Evolutionary conservation across 2,797 vertebrate genomes (phyloP).

Genomic region (Cirrhinus molitorella): DNA sequence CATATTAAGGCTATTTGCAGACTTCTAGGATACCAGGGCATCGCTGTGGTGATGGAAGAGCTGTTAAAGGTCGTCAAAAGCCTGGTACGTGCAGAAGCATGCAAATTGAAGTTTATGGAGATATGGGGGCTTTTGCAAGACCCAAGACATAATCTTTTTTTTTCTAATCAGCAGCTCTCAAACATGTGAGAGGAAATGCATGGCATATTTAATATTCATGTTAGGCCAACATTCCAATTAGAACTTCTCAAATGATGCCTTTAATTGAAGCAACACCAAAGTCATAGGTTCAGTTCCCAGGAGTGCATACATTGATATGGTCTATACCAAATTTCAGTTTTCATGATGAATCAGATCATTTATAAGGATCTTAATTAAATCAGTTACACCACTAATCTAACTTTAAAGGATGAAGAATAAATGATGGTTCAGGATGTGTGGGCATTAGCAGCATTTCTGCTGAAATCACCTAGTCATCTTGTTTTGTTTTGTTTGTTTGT

Average conservation of each 20-base stretch:
- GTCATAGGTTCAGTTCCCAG: background rate
- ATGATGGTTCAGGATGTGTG: background rate
- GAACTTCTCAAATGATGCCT: background rate
- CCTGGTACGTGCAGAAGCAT: constrained; percentile 80
- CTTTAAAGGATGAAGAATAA: background rate
- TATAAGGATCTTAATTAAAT: background rate
- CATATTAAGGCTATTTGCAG: constrained; percentile 97
- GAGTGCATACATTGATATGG: background rate
- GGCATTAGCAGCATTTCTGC: background rate
- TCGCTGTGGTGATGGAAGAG: constrained; percentile 99
- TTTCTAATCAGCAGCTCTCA: background rate
- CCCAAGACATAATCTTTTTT: background rate
- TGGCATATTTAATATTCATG: background rate
- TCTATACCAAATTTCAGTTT: background rate
- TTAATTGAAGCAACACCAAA: background rate
- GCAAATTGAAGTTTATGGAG: background rate
- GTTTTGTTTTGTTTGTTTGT: constrained; percentile 1
- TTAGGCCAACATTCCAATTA: background rate
- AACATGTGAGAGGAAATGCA: background rate
- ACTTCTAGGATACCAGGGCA: constrained; percentile 97
- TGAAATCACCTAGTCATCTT: background rate
- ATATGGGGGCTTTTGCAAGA: background rate
- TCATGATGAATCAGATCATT: background rate
- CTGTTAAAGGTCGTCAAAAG: constrained; percentile 98
- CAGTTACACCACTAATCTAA: background rate